phyloP scores from a whole-genome alignment of 2,888 invertebrate genomes.

The Amphiduros pacificus region DNA sequence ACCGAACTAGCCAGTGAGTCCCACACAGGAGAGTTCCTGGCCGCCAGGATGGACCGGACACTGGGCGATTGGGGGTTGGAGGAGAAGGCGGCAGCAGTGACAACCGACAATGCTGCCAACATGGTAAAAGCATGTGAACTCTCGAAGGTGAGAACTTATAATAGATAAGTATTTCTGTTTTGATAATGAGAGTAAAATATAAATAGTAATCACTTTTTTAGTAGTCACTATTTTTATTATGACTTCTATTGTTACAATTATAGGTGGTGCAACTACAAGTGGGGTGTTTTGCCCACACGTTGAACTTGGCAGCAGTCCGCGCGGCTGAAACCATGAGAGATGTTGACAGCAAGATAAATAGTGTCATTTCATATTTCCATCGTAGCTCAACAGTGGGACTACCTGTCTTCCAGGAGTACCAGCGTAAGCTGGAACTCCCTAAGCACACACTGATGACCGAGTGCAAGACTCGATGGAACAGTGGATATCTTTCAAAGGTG shows the following conservation, averaged over 20 bases:
- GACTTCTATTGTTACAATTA: too few relatives aligned
- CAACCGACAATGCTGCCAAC: background rate
- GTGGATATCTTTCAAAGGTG: background rate
- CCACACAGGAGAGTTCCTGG: background rate
- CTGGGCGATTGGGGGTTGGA: background rate
- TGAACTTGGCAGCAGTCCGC: background rate
- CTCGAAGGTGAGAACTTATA: too few relatives aligned
- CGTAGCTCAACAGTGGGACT: background rate
- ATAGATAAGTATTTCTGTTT: too few relatives aligned
- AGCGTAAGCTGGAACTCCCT: background rate
- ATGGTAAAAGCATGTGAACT: background rate
- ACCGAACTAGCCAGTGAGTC: background rate
- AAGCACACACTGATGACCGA: background rate
- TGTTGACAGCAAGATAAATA: background rate
- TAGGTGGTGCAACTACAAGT: background rate
- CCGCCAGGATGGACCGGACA: background rate
- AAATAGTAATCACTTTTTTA: too few relatives aligned
- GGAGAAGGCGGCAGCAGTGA: background rate
- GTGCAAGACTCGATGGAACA: background rate
- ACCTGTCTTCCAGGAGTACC: background rate
- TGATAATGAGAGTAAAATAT: too few relatives aligned
- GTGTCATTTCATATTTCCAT: background rate
- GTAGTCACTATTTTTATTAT: too few relatives aligned
- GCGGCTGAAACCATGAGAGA: background rate
- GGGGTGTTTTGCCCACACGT: background rate